phyloP scores from a whole-genome alignment of 2,888 invertebrate genomes.

The Sericinus montela region DNA sequence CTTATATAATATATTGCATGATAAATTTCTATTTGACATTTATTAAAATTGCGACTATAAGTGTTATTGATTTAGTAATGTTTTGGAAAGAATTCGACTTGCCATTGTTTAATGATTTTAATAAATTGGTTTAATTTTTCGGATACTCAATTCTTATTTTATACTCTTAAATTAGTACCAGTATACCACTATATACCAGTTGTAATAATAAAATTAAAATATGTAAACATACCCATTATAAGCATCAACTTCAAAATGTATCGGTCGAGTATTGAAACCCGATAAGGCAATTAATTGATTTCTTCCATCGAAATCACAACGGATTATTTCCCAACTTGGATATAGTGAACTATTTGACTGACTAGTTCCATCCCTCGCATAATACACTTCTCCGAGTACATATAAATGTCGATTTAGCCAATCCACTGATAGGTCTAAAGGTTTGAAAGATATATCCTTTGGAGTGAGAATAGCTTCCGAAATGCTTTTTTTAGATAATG shows the following conservation, averaged over 20 bases:
- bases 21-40: too few species aligned
- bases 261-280: constrained; percentile 84
- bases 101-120: too few species aligned
- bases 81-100: too few species aligned
- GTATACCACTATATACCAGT: too few species aligned
- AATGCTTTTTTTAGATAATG: constrained; percentile 62
- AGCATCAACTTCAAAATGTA: constrained; percentile 93
- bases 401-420: constrained; percentile 94
- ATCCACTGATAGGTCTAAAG: constrained; percentile 88
- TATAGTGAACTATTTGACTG: constrained; percentile 43
- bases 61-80: too few species aligned
- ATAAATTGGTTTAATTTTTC: too few species aligned
- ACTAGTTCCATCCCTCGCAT: constrained; percentile 49
- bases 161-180: too few species aligned
- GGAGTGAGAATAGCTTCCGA: constrained; percentile 78
- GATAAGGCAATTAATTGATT: constrained; percentile 84
- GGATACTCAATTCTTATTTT: too few species aligned
- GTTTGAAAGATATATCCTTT: constrained; percentile 80
- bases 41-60: too few species aligned
- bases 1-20: too few species aligned
- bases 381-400: constrained; percentile 85
- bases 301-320: constrained; percentile 87
- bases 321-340: constrained; percentile 84
- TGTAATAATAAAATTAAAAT: too few species aligned
- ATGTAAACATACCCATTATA: constrained; percentile 86